These are phyloP conservation scores for Phoxinus dragarum DNA, from an alignment of 2,797 vertebrate genomes.

Conservation along the genomic window DNA sequence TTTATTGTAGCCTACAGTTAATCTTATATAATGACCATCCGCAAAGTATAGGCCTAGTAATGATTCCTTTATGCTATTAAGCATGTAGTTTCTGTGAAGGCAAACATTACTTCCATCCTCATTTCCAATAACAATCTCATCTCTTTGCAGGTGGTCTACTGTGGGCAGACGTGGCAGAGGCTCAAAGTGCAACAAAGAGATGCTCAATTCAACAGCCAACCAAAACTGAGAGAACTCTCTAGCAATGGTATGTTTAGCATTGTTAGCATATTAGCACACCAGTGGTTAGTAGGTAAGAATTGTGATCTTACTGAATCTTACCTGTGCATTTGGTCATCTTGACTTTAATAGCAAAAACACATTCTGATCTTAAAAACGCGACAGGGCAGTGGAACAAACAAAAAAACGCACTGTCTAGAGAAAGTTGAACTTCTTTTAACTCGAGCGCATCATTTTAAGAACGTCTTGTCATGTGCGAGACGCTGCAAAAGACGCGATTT, in stretches of 20 bases:
- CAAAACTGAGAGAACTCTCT: conserved; percentile 13
- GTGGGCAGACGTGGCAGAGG: conserved; percentile 89
- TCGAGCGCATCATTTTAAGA: not conserved
- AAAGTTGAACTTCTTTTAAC: not conserved
- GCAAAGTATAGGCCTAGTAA: not conserved
- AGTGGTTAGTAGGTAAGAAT: not conserved
- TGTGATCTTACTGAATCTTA: not conserved
- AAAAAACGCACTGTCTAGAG: too few relatives aligned
- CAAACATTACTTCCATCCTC: not conserved
- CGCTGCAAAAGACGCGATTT: not conserved
- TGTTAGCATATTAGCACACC: not conserved
- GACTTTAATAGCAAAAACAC: not conserved
- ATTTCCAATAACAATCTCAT: not conserved
- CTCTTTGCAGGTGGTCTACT: conserved; percentile 88
- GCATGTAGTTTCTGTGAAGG: not conserved
- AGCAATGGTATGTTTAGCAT: conserved; percentile 12
- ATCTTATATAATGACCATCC: not conserved
- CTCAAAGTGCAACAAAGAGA: conserved; percentile 85
- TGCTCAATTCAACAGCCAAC: conserved; percentile 81
- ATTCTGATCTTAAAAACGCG: not conserved
- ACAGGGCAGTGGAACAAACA: too few relatives aligned
- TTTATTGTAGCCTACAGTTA: not conserved
- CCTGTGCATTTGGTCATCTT: not conserved
- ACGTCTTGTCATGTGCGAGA: not conserved
- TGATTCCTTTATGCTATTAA: not conserved